Evolutionary conservation across 2,797 vertebrate genomes (phyloP).

Genomic region (Heterohyrax brucei): DNA sequence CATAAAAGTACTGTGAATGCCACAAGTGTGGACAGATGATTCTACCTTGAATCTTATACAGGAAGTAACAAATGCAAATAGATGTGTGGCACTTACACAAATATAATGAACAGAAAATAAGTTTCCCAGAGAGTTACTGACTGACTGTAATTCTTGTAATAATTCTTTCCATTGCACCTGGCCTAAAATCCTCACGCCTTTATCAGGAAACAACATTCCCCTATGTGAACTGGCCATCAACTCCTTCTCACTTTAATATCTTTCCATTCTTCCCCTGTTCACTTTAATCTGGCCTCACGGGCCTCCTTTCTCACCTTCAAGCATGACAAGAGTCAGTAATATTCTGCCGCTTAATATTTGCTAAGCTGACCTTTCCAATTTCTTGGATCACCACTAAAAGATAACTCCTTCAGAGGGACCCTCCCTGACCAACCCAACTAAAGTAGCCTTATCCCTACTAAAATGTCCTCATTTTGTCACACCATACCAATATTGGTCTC

Average conservation of each 20-base stretch:
- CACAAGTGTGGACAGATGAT: background rate
- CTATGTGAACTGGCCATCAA: background rate
- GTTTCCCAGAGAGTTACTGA: background rate
- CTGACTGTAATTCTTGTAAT: background rate
- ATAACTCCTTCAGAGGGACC: background rate
- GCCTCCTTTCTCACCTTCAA: background rate
- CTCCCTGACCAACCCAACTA: background rate
- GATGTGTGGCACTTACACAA: background rate
- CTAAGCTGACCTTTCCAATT: background rate
- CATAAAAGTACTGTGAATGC: fast-evolving
- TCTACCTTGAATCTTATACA: background rate
- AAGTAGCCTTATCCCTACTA: background rate
- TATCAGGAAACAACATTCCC: background rate
- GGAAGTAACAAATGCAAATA: background rate
- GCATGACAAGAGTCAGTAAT: background rate
- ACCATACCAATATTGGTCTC: background rate
- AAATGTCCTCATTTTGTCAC: background rate
- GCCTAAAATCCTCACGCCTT: background rate
- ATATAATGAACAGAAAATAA: background rate
- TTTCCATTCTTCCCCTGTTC: background rate
- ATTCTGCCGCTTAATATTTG: background rate
- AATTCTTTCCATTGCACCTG: background rate
- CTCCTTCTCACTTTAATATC: background rate
- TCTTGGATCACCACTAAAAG: background rate
- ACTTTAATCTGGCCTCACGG: background rate